Conservation (phyloP, 23 tunicate genomes). For the Aplidium turbinatum region DNA sequence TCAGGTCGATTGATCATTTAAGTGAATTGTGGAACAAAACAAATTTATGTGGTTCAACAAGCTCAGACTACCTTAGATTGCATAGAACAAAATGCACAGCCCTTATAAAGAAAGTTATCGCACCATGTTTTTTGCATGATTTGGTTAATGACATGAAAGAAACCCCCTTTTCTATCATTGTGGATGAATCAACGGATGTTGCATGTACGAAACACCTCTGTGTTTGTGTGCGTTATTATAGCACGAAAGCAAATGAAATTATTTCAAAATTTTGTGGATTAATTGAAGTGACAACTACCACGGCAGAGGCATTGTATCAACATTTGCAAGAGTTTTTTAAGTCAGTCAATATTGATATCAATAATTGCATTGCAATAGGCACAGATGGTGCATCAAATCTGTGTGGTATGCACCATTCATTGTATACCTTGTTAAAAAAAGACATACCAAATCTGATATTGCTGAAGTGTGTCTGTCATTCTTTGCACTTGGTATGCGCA, state of each 20-base stretch:
- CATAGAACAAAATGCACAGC: too few relatives aligned
- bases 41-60: too few relatives aligned
- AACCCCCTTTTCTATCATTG: neutral
- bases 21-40: too few relatives aligned
- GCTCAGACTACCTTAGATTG: too few relatives aligned
- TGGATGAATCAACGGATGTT: slow-evolving; percentile 5
- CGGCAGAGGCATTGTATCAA: slow-evolving; percentile 8
- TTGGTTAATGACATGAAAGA: too few relatives aligned
- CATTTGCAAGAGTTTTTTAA: slow-evolving; percentile 14
- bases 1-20: too few relatives aligned
- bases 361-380: slow-evolving; percentile 12
- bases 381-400: slow-evolving; percentile 30
- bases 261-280: slow-evolving; percentile 1
- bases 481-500: slow-evolving; percentile 4
- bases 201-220: slow-evolving; percentile 20
- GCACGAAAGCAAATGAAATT: neutral
- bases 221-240: slow-evolving; percentile 7
- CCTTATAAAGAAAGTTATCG: too few relatives aligned
- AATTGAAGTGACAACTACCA: slow-evolving; percentile 3
- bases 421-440: slow-evolving; percentile 15
- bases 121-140: too few relatives aligned
- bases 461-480: slow-evolving; percentile 18
- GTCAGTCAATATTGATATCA: neutral
- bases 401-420: slow-evolving; percentile 27
- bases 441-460: slow-evolving; percentile 3